Evolutionary conservation across 2,888 invertebrate genomes (phyloP).

Genomic region (Polietes domitor): DNA sequence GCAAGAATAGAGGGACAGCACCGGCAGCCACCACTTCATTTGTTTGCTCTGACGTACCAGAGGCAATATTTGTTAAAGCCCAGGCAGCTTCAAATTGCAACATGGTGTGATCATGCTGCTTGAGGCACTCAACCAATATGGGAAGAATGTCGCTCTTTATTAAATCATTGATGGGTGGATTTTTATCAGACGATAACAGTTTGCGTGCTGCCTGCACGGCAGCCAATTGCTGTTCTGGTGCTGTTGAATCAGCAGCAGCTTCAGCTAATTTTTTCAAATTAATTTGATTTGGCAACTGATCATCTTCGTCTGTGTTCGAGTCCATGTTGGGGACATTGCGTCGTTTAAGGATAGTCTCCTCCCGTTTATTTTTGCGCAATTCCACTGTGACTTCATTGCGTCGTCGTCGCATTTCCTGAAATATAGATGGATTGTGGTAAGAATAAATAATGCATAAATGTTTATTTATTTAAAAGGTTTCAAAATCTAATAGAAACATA

Average conservation of each 20-base stretch:
- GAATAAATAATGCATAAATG: too few relatives aligned
- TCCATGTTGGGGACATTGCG: conserved; percentile 96
- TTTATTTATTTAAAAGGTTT: too few relatives aligned
- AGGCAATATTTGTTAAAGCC: conserved; percentile 98
- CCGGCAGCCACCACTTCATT: conserved; percentile 94
- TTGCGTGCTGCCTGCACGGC: conserved; percentile 98
- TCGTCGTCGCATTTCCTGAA: conserved; percentile 96
- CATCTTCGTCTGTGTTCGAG: conserved; percentile 89
- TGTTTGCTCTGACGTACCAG: conserved; percentile 96
- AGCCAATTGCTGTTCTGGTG: conserved; percentile 90
- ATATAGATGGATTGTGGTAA: not conserved
- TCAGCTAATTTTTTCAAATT: conserved; percentile 92
- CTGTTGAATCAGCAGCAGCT: conserved; percentile 91
- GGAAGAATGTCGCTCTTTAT: conserved; percentile 97
- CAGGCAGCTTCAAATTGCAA: conserved; percentile 98
- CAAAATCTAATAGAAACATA: too few relatives aligned
- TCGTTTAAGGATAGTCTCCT: conserved; percentile 97
- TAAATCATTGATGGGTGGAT: conserved; percentile 98
- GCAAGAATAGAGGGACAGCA: conserved; percentile 96
- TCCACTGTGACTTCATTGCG: conserved; percentile 98
- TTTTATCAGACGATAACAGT: conserved; percentile 97
- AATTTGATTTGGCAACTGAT: conserved; percentile 85
- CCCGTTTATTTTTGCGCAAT: conserved; percentile 98
- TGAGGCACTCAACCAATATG: conserved; percentile 94
- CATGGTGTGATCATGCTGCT: conserved; percentile 91